phyloP scores from a whole-genome alignment of 2,113 vertebrate species.

The Sterrhoptilus dennistouni region DNA sequence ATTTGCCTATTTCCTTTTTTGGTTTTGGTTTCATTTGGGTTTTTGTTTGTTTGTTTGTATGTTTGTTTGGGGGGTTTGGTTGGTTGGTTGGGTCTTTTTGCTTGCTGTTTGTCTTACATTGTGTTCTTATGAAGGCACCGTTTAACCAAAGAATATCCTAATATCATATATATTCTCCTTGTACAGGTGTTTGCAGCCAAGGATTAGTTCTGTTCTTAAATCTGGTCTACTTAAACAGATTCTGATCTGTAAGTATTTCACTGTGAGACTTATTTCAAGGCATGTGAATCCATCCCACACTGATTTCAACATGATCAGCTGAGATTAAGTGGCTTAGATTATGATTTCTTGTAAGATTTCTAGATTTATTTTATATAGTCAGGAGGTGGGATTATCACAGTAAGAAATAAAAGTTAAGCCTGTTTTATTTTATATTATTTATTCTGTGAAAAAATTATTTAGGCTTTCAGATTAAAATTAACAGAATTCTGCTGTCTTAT shows the following conservation, averaged over 20 bases:
- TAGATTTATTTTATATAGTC: neutral
- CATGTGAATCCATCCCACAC: neutral
- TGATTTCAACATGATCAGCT: neutral
- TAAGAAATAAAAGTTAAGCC: neutral
- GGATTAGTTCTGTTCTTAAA: neutral
- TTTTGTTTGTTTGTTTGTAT: no score
- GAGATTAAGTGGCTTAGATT: neutral
- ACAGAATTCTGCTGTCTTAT: neutral
- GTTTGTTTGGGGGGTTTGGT: neutral
- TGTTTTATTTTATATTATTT: neutral
- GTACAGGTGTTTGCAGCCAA: neutral
- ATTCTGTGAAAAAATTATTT: neutral
- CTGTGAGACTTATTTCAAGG: neutral
- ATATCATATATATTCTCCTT: neutral
- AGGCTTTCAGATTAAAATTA: neutral
- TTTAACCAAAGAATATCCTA: neutral
- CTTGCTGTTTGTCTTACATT: neutral
- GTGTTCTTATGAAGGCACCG: fast-evolving
- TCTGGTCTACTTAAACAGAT: neutral
- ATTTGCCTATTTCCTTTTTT: neutral
- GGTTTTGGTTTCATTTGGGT: neutral
- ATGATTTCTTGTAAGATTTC: neutral
- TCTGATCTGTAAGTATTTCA: neutral
- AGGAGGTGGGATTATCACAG: neutral
- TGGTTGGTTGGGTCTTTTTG: neutral